Evolutionary conservation across 2,888 invertebrate species (phyloP), one percentile per base, ranked within the genome.

Genomic region (Metellina segmentata): DNA sequence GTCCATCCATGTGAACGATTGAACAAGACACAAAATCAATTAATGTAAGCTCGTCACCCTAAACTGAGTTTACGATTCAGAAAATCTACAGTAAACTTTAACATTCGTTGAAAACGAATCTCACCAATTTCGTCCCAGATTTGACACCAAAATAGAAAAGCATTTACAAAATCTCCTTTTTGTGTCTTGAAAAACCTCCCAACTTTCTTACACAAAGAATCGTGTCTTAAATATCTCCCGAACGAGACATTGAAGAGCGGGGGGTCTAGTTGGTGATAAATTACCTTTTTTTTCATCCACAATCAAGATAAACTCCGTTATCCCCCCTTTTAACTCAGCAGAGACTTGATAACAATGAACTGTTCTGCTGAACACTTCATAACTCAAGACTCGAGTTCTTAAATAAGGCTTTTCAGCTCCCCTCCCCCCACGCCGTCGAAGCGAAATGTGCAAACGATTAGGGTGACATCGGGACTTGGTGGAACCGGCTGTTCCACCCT

Each of bases 381-480:
- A 78, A 86, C 71, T 78, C 78, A 79, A 78, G 61, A 53, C 34
- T 8, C 51, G 71, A 20, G 71, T 53, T 19, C 81, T 72, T n/a
- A 81, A 72, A 81, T 86, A 87, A 87, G 20, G 71, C 52, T 52
- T 34, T 19, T 13, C 75, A 69, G 71, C 7, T 70, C 72, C 72
- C 52, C 34, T 19, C 11, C 51, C 51, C 7, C 34, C 19, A 53
- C 19, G n/a, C 49, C 72, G 70, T 70, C 13, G 20, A 16, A 20
- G 11, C 52, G 49, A 87, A 87, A 87, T 81, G 87, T 81, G 88
- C 69, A 81, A 88, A 81, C 61, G 81, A 88, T 88, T 81, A 81
- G 11, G 19, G 11, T 72, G 74, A 61, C 75, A 88, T 49, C 74
- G 9, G 81, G 81, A 69, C 75, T 81, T 75, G 51, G 34, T 51